phyloP scores from a whole-genome alignment of 2,113 vertebrate genomes.

The Epinephelus fuscoguttatus region DNA sequence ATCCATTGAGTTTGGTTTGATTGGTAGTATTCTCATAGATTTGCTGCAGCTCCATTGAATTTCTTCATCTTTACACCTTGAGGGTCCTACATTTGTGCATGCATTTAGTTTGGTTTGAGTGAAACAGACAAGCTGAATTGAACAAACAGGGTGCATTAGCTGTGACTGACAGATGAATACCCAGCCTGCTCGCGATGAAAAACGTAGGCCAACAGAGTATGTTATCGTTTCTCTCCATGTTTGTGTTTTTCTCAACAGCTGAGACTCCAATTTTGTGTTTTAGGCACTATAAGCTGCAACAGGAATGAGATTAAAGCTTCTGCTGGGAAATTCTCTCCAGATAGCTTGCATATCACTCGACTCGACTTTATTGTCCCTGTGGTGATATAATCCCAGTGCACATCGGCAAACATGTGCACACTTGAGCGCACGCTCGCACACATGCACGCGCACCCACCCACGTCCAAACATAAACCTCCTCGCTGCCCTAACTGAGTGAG shows the following conservation, averaged over 20 bases:
- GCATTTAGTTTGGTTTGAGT: slow-evolving; percentile 45
- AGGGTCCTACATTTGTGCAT: slow-evolving; percentile 38
- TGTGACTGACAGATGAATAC: slow-evolving; percentile 74
- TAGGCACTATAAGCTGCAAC: slow-evolving; percentile 49
- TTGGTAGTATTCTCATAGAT: slow-evolving; percentile 28
- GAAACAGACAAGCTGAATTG: slow-evolving; percentile 70
- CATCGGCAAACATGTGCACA: slow-evolving; percentile 44
- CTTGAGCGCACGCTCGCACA: slow-evolving; percentile 45
- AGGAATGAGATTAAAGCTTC: slow-evolving; percentile 70
- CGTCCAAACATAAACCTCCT: slow-evolving; percentile 49
- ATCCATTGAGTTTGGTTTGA: slow-evolving; percentile 41
- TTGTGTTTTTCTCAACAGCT: slow-evolving; percentile 59
- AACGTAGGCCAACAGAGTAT: slow-evolving; percentile 44
- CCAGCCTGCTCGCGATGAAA: slow-evolving; percentile 40
- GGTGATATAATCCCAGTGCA: slow-evolving; percentile 66
- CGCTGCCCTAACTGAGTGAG: slow-evolving; percentile 37
- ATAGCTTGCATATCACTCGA: slow-evolving; percentile 72
- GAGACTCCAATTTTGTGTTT: slow-evolving; percentile 60
- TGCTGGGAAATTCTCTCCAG: slow-evolving; percentile 63
- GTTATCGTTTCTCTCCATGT: slow-evolving; percentile 64
- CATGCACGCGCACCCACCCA: slow-evolving; percentile 54
- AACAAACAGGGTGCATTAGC: slow-evolving; percentile 65
- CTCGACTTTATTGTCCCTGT: slow-evolving; percentile 71
- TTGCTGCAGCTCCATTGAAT: slow-evolving; percentile 28
- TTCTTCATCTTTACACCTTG: slow-evolving; percentile 49